Evolutionary conservation across 2,797 vertebrate species (phyloP).

Genomic region (Myripristis murdjan): DNA sequence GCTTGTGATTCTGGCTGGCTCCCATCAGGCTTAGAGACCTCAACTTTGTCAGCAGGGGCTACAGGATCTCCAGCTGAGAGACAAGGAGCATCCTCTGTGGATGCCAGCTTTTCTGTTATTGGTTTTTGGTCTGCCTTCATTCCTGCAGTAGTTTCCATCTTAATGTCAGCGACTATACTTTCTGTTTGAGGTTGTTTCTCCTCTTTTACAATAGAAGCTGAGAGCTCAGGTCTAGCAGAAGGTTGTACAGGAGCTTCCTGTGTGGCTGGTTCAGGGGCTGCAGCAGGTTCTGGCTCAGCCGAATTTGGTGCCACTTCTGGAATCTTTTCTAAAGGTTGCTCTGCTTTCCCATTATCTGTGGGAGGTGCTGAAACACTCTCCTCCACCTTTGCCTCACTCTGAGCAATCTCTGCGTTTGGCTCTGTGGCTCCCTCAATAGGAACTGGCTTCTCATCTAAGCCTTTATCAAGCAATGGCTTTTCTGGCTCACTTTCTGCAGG

Average conservation of each 20-base stretch:
- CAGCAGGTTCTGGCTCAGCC: slow-evolving; percentile 31
- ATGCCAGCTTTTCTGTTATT: slow-evolving; percentile 14
- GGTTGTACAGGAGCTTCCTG: slow-evolving; percentile 46
- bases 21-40: slow-evolving; percentile 17
- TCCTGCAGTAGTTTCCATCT: slow-evolving; percentile 23
- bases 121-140: no score
- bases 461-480: slow-evolving; percentile 45
- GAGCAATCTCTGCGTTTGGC: slow-evolving; percentile 45
- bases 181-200: slow-evolving; percentile 21
- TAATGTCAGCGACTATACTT: slow-evolving; percentile 15
- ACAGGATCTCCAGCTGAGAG: not conserved
- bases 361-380: slow-evolving; percentile 21
- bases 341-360: slow-evolving; percentile 50
- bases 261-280: slow-evolving; percentile 32
- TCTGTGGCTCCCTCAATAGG: slow-evolving; percentile 44
- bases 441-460: slow-evolving; percentile 53
- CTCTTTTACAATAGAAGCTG: slow-evolving; percentile 24
- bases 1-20: slow-evolving; percentile 12
- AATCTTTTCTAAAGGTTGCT: slow-evolving; percentile 44
- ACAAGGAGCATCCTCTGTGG: not conserved
- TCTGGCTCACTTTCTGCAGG: slow-evolving; percentile 48
- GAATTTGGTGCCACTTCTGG: slow-evolving; percentile 48
- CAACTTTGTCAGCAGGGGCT: slow-evolving; percentile 16
- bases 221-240: slow-evolving; percentile 24
- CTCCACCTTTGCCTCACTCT: slow-evolving; percentile 26